Evolutionary conservation across 2,113 vertebrate genomes (phyloP), one percentile per base, ranked within the genome.

Genomic region (Peromyscus californicus): DNA sequence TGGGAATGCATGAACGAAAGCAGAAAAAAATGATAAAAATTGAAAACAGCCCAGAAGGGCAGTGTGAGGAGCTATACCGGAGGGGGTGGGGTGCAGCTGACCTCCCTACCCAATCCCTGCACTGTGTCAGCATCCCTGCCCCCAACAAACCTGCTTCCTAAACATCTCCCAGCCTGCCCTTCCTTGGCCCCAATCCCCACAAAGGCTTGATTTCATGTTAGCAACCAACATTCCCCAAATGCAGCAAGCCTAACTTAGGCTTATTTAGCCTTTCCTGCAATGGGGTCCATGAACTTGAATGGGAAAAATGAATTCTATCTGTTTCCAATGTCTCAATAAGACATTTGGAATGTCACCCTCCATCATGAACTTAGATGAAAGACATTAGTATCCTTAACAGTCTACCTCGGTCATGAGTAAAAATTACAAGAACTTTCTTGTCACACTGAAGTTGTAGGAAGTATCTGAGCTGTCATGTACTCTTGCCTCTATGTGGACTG

Each of bases 371-470:
- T 4, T 0, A 10, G 82, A 67, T 59, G 7, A 33, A 33, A 22
- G 5, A 6, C 22, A 65, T 69, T 61, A 29, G 65, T 0, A 0
- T 1, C 5, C 0, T 19, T 5, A 19, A 54, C 48, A 2, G 7
- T n/a, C 59, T 36, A 31, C 48, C 84, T 61, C 17, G 8, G n/a
- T 61, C 79, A 15, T 31, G 42, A 10, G 3, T 5, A 31, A 61
- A 79, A 80, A 65, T 70, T 51, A 61, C 42, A 63, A 48, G 26
- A 15, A 26, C 36, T 54, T 69, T 51, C 94, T 48, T 7, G 36
- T 42, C 26, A 16, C 33, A 19, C 21, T 29, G 3, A 70, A 57
- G 48, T 29, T 22, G 42, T 2, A 4, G 45, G 36, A 42, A 19
- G n/a, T 8, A 0, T 22, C 89, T 61, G 63, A 17, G 69, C 67